These are phyloP conservation scores for Leptodactylus fallax DNA, from an alignment of 2,797 vertebrate genomes.

Conservation along the genomic window DNA sequence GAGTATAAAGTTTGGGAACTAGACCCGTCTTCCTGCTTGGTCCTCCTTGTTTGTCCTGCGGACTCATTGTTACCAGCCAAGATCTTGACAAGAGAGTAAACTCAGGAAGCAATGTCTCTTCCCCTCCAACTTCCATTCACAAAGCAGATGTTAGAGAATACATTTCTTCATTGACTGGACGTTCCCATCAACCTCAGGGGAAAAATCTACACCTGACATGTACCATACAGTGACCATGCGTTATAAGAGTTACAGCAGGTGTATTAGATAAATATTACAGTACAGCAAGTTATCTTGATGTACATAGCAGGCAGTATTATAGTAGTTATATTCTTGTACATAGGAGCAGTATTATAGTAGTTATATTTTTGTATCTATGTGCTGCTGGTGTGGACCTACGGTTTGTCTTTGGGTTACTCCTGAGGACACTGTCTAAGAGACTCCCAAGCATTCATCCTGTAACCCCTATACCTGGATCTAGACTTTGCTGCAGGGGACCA, in stretches of 20 bases:
- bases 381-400: background rate
- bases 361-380: background rate
- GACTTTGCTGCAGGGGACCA: too few species aligned
- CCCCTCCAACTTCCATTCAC: background rate
- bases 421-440: too few species aligned
- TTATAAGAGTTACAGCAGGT: background rate
- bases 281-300: too few species aligned
- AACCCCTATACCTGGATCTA: too few species aligned
- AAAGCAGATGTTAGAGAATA: fast-evolving
- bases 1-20: conserved; percentile 43
- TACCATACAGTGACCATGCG: background rate
- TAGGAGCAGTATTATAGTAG: background rate
- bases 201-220: fast-evolving
- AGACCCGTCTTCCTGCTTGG: conserved; percentile 32
- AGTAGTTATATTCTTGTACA: background rate
- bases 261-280: background rate
- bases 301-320: background rate
- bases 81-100: background rate
- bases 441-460: too few species aligned
- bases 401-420: too few species aligned
- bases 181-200: conserved; percentile 47
- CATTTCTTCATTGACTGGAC: background rate
- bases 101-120: conserved; percentile 31
- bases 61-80: background rate
- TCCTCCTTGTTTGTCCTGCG: background rate